These are phyloP conservation scores for Drosophila bocki DNA, from an alignment of 1,140 invertebrate genomes.

Conservation along the genomic window DNA sequence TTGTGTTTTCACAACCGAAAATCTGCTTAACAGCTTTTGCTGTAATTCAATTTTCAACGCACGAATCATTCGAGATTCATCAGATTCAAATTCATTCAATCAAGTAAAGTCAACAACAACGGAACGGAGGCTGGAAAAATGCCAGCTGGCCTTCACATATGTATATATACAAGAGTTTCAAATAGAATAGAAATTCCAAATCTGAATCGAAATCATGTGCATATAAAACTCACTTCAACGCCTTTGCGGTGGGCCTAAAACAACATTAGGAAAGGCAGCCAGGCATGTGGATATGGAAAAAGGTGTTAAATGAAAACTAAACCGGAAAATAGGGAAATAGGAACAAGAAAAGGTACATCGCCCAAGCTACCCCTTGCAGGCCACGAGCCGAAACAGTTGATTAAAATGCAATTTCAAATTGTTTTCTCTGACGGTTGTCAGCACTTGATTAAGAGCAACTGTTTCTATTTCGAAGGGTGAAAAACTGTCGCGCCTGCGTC, in stretches of 20 bases:
- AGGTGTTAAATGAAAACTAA: slow-evolving; percentile 79
- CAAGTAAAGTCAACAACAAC: slow-evolving; percentile 67
- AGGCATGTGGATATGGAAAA: slow-evolving; percentile 35
- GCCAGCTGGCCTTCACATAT: slow-evolving; percentile 54
- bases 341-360: neutral
- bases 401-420: slow-evolving; percentile 81
- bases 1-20: slow-evolving; percentile 33
- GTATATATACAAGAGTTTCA: neutral
- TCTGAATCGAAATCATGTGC: slow-evolving; percentile 10
- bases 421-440: slow-evolving; percentile 73
- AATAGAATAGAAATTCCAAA: slow-evolving; percentile 6
- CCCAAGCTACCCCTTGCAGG: slow-evolving; percentile 15
- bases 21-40: slow-evolving; percentile 51
- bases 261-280: slow-evolving; percentile 59
- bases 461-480: slow-evolving; percentile 41
- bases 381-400: slow-evolving; percentile 53
- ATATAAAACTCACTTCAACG: slow-evolving; percentile 12
- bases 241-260: slow-evolving; percentile 69
- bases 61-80: slow-evolving; percentile 46
- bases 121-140: slow-evolving; percentile 24
- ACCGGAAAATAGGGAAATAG: slow-evolving; percentile 23
- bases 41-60: slow-evolving; percentile 51
- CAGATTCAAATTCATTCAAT: slow-evolving; percentile 52
- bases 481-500: slow-evolving; percentile 38
- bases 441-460: slow-evolving; percentile 81